phyloP scores from a whole-genome alignment of 2,888 invertebrate species.

The Perizoma flavofasciatum region DNA sequence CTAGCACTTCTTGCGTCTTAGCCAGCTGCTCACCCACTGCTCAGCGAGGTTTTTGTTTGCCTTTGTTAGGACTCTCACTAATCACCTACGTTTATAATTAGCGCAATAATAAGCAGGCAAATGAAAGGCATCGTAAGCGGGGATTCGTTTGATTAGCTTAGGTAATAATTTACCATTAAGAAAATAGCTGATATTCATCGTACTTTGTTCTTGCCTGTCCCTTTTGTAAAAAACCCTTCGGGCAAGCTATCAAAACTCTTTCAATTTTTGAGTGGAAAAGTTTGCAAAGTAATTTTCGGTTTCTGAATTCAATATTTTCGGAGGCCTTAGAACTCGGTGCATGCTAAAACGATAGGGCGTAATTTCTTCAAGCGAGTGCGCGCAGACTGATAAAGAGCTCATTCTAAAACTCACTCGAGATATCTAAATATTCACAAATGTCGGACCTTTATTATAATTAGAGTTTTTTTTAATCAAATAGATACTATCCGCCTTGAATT shows the following conservation, averaged over 20 bases:
- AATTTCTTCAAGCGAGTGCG: slow-evolving; percentile 41
- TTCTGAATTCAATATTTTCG: slow-evolving; percentile 17
- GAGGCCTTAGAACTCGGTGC: slow-evolving; percentile 20
- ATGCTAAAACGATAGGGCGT: slow-evolving; percentile 38
- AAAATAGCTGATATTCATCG: too few relatives aligned
- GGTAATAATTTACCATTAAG: too few relatives aligned
- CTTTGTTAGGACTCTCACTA: slow-evolving; percentile 14
- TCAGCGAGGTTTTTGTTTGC: slow-evolving; percentile 1
- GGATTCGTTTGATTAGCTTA: background rate
- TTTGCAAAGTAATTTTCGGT: slow-evolving; percentile 13
- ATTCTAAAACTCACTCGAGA: slow-evolving; percentile 6
- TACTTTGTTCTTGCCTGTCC: too few relatives aligned
- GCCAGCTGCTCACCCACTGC: too few relatives aligned
- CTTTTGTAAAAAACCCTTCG: too few relatives aligned
- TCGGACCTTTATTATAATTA: too few relatives aligned
- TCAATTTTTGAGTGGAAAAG: slow-evolving; percentile 3
- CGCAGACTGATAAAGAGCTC: slow-evolving; percentile 13
- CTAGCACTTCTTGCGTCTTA: too few relatives aligned
- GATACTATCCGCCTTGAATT: too few relatives aligned
- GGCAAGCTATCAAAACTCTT: background rate
- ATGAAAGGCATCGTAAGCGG: background rate
- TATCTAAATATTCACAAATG: background rate
- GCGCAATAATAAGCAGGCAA: slow-evolving; percentile 7
- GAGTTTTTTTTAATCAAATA: too few relatives aligned
- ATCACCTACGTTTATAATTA: slow-evolving; percentile 9